A percentile compares a stretch with the other conserved stretches of the same genome.
Conservation (phyloP, 2,113 vertebrate species). For the Chloroceryle aenea region DNA sequence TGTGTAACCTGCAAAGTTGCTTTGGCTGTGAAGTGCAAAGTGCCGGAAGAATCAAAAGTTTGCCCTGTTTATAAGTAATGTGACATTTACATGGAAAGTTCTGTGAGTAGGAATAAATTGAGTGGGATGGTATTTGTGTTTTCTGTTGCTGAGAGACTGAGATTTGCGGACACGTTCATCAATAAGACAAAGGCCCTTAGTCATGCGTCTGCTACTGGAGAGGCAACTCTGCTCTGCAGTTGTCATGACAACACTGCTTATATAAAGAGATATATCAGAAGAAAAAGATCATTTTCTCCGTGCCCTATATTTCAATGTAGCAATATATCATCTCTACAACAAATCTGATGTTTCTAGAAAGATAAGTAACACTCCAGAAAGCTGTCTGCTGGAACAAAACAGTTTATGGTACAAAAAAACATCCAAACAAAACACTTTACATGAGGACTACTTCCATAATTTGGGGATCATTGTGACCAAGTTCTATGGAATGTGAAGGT, state of each 20-base stretch:
- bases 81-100: background rate
- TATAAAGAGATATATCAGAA: slow-evolving; percentile 46
- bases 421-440: background rate
- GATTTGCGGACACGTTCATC: background rate
- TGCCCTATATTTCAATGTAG: slow-evolving; percentile 12
- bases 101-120: background rate
- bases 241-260: slow-evolving; percentile 55
- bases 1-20: background rate
- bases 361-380: background rate
- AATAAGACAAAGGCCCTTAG: slow-evolving; percentile 46
- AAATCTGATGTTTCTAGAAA: background rate
- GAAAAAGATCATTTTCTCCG: slow-evolving; percentile 35
- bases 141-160: slow-evolving; percentile 1
- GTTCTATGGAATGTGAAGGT: background rate
- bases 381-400: background rate
- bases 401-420: background rate
- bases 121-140: slow-evolving; percentile 12
- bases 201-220: background rate
- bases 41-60: background rate
- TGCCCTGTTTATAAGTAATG: background rate
- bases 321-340: background rate
- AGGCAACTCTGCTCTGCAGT: slow-evolving; percentile 12
- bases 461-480: background rate
- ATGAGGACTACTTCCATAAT: background rate
- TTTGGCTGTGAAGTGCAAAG: background rate